Percentiles rank a stretch among this genome's conserved stretches.
Conservation (phyloP, 64 coral and sea anemone genomes). For the Montipora sp. region DNA sequence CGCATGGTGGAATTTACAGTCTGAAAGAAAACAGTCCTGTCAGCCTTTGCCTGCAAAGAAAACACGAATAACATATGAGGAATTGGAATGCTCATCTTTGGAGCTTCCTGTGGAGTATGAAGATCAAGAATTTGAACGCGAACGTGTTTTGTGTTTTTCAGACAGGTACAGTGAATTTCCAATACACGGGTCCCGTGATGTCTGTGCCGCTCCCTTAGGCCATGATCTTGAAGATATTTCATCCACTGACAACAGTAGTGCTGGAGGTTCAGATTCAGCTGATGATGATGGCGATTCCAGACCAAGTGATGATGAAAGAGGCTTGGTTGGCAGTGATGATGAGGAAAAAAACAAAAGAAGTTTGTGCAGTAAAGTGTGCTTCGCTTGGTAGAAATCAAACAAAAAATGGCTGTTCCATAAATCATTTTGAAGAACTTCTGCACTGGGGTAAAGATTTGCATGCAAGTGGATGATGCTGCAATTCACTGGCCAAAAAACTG, state of each 20-base stretch:
- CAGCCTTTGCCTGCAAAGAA: neutral
- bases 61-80: neutral
- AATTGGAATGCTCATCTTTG: neutral
- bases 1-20: slow-evolving; percentile 13
- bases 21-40: neutral
- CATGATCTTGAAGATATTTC: slow-evolving; percentile 3
- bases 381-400: slow-evolving; percentile 76
- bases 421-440: slow-evolving; percentile 68
- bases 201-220: neutral
- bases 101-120: slow-evolving; percentile 16
- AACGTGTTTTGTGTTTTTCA: neutral
- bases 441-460: slow-evolving; percentile 70
- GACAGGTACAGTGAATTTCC: slow-evolving; percentile 9
- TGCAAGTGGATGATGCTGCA: slow-evolving; percentile 40
- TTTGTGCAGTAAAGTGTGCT: slow-evolving; percentile 70
- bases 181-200: neutral
- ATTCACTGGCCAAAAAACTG: slow-evolving; percentile 70
- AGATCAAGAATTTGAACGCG: neutral
- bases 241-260: neutral
- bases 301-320: slow-evolving; percentile 27
- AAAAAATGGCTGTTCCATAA: slow-evolving; percentile 67
- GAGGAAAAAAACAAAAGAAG: slow-evolving; percentile 19
- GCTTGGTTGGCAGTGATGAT: neutral
- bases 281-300: neutral
- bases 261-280: neutral